Conservation (phyloP, 92 coral and sea anemone species). For the Chrysogorgia sp. region DNA sequence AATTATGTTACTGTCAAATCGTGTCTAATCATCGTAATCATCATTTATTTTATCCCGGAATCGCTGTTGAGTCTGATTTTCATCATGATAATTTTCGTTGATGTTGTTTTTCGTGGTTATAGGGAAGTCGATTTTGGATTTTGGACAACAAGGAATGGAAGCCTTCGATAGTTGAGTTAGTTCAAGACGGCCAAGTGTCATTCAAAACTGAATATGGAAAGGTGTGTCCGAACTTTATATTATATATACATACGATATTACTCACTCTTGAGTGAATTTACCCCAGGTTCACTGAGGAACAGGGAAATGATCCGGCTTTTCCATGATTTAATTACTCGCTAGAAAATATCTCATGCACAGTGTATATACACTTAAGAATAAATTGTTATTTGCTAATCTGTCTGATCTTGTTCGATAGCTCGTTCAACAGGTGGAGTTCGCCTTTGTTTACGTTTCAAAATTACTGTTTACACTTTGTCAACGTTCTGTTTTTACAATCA, state of each 20-base stretch:
- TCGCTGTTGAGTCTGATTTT: not conserved
- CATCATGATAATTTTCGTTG: not conserved
- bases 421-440: conserved; percentile 37
- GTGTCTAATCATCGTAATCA: not conserved
- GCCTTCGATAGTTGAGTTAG: conserved; percentile 83
- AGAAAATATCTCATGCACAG: not conserved
- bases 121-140: conserved; percentile 98
- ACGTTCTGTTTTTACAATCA: conserved; percentile 17
- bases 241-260: no score
- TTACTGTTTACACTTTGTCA: conserved; percentile 36
- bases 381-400: conserved; percentile 25
- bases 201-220: conserved; percentile 93
- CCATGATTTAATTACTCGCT: not conserved
- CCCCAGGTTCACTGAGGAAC: no score
- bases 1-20: not conserved
- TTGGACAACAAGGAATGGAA: conserved; percentile 96
- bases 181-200: conserved; percentile 78
- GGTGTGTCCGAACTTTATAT: conserved; percentile 45
- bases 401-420: conserved; percentile 35
- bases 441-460: conserved; percentile 37
- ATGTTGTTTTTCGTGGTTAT: not conserved
- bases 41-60: not conserved
- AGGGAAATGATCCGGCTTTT: not conserved
- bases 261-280: no score
- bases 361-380: not conserved